Base-by-base conservation (phyloP, 2,113 vertebrate genomes). In the Chunga burmeisteri region DNA sequence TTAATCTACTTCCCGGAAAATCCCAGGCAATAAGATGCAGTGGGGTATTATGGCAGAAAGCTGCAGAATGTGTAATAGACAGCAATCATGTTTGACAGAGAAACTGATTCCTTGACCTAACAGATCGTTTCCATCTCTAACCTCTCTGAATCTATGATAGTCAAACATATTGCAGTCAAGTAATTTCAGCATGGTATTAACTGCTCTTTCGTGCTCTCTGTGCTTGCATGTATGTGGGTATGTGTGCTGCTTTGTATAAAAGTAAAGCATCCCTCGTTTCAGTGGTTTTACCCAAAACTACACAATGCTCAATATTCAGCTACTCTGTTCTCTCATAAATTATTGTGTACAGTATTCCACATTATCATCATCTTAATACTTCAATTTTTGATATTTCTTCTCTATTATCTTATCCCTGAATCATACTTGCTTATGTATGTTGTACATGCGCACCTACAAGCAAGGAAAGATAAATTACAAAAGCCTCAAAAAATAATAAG, bases 391-490 rank as follows among this genome's bases (percentile, higher is more conserved):
- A 22, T 13, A 59, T 86, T 95, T 90, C 13, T 72, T 84, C 36
- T 62, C 22, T 85, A 85, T 93, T 73, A 62, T 63, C 55, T 81
- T 81, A 90, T 20, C 17, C 10, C 7, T 94, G 77, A 84, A 42
- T 96, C 53, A 88, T 92, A 32, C 11, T 86, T 93, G 16, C 22
- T 86, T 90, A 44, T 63, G 18, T 30, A 18, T 75, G 9, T 74
- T 96, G 17, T 63, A 88, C n/a, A 71, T 47, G 2, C 40, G 26
- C 42, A 46, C 12, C 72, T 85, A 73, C 23, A 95, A 84, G 7
- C 90, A 29, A 94, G 63, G 40, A 91, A 96, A 83, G 38, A 63
- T 78, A 91, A 91, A 90, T 85, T 44, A 22, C 16, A 50, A 96
- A 95, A 80, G 6, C 19, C 12, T 63, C 25, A 75, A 73, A 97